Evolutionary conservation across 2,797 vertebrate species (phyloP).

Genomic region (Staurois parvus): DNA sequence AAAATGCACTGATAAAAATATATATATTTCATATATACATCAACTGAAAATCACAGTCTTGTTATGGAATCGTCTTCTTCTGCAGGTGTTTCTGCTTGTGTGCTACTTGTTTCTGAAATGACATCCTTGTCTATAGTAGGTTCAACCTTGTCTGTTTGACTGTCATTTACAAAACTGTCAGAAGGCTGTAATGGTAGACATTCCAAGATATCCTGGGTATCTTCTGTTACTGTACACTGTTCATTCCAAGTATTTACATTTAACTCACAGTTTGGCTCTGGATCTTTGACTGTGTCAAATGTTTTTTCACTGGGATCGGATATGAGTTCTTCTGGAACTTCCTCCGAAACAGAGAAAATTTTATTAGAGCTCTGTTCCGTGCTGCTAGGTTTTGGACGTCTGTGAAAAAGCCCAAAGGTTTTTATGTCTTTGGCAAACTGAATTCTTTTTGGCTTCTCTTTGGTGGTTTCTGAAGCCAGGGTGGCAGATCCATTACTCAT

Average conservation of each 20-base stretch:
- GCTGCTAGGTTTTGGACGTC: slow-evolving; percentile 73
- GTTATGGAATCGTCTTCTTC: slow-evolving; percentile 77
- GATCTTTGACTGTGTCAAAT: slow-evolving; percentile 66
- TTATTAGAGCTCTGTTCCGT: slow-evolving; percentile 71
- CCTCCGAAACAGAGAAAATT: slow-evolving; percentile 83
- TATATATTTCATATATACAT: slow-evolving; percentile 65
- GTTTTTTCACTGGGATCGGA: slow-evolving; percentile 71
- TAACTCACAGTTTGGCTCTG: slow-evolving; percentile 69
- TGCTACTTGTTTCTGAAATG: slow-evolving; percentile 62
- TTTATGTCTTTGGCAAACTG: slow-evolving; percentile 79
- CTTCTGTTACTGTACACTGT: slow-evolving; percentile 63
- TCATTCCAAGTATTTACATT: slow-evolving; percentile 67
- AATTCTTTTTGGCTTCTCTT: slow-evolving; percentile 76
- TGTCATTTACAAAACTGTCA: slow-evolving; percentile 66
- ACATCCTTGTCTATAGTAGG: slow-evolving; percentile 57
- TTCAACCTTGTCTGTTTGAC: slow-evolving; percentile 66
- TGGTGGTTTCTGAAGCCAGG: slow-evolving; percentile 67
- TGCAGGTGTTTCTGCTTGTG: slow-evolving; percentile 68
- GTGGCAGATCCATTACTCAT: slow-evolving; percentile 78
- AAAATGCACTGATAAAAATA: slow-evolving; percentile 69
- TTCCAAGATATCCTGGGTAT: slow-evolving; percentile 61
- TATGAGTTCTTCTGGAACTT: slow-evolving; percentile 79
- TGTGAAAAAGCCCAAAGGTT: slow-evolving; percentile 81
- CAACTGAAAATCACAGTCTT: slow-evolving; percentile 73
- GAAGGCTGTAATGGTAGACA: slow-evolving; percentile 65